phyloP scores from a whole-genome alignment of 2,113 vertebrate genomes.

The Zosterops borbonicus region DNA sequence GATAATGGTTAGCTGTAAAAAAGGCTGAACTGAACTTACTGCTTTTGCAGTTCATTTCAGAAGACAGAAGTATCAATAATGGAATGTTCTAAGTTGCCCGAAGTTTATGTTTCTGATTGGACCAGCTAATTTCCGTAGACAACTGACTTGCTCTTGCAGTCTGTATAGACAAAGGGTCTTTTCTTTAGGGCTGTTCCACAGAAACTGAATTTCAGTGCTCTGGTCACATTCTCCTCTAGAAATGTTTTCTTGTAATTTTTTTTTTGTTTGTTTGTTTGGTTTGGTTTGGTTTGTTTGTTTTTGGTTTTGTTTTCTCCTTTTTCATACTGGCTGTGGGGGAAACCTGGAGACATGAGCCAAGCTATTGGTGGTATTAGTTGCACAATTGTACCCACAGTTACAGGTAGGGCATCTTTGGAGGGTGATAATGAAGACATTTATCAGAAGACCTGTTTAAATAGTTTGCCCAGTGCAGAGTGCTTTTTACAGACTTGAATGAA shows the following conservation, averaged over 20 bases:
- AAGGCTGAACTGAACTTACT: neutral
- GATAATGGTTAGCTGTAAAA: neutral
- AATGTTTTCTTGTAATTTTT: fast-evolving
- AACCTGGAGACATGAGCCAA: neutral
- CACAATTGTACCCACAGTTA: neutral
- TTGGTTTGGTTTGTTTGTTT: too few species aligned
- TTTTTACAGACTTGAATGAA: neutral
- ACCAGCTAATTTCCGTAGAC: neutral
- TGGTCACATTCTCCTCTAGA: neutral
- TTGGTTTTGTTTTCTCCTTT: too few species aligned
- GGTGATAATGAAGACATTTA: neutral
- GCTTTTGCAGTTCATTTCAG: neutral
- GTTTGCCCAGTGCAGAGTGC: neutral
- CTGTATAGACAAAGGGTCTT: neutral
- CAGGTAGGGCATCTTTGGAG: neutral
- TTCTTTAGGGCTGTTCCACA: neutral
- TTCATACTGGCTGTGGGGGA: neutral
- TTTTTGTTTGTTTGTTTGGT: too few species aligned
- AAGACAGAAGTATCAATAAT: neutral
- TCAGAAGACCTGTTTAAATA: neutral
- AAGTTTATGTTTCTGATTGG: neutral
- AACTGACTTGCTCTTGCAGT: neutral
- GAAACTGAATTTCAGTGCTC: neutral
- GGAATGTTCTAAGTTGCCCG: neutral
- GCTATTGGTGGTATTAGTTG: neutral